These are phyloP conservation scores for Dicrurus megarhynchus DNA, from an alignment of 2,113 vertebrate genomes.

Conservation along the genomic window DNA sequence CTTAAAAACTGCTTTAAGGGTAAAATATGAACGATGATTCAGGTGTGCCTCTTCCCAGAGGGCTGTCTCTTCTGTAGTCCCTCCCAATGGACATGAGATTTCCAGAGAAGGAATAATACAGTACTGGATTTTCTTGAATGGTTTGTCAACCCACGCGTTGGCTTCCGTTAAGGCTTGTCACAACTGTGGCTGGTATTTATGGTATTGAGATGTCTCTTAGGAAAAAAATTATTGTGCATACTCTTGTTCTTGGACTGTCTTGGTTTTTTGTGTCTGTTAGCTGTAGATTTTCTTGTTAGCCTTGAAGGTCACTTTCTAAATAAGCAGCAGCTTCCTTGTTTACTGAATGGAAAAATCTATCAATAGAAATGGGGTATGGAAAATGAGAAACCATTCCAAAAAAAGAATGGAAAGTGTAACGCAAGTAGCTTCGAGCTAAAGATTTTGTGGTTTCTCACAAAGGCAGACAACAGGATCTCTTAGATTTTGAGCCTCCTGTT, in stretches of 20 bases:
- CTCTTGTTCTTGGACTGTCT: background rate
- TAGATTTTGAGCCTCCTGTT: constrained; percentile 8
- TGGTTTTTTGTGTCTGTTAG: background rate
- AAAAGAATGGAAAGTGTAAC: background rate
- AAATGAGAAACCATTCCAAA: background rate
- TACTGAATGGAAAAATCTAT: background rate
- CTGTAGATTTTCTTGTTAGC: background rate
- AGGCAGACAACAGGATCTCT: background rate
- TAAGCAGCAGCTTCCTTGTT: background rate
- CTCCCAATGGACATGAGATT: rapidly evolving
- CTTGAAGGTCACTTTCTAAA: background rate
- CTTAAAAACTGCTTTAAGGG: background rate
- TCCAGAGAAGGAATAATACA: background rate
- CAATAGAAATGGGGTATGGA: background rate
- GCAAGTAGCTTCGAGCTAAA: background rate
- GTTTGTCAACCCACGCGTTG: rapidly evolving
- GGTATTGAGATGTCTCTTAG: background rate
- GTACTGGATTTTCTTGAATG: background rate
- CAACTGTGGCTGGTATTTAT: background rate
- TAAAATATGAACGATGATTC: background rate
- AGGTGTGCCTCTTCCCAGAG: background rate
- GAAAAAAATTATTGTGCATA: rapidly evolving
- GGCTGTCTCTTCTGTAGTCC: too few relatives aligned
- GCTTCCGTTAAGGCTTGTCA: background rate
- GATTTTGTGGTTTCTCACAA: background rate